phyloP scores from a whole-genome alignment of 2,888 invertebrate species.

The Campoplex capitator region DNA sequence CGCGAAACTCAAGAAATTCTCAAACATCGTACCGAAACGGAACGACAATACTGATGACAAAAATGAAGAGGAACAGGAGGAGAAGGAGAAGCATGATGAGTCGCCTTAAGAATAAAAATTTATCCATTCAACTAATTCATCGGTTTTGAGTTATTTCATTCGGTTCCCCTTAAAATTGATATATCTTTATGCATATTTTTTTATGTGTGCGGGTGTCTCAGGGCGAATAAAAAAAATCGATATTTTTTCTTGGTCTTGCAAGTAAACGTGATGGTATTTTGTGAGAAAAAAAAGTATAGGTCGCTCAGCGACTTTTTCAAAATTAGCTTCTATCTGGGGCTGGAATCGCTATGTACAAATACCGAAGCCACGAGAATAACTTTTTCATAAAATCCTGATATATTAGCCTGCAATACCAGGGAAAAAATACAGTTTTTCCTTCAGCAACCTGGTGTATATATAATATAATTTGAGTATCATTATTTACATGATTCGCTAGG shows the following conservation, averaged over 20 bases:
- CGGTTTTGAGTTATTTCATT: background rate
- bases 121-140: background rate
- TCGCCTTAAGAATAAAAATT: constrained; percentile 20
- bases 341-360: too few species aligned
- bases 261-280: background rate
- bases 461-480: constrained; percentile 56
- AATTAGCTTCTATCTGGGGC: background rate
- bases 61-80: constrained; percentile 64
- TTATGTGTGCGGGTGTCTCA: background rate
- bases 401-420: background rate
- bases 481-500: constrained; percentile 58
- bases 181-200: background rate
- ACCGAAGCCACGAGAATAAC: background rate
- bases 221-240: background rate
- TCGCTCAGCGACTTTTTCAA: background rate
- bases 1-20: constrained; percentile 98
- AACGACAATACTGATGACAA: constrained; percentile 74
- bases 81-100: constrained; percentile 61
- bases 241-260: background rate
- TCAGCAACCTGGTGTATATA: background rate
- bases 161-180: background rate
- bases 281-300: background rate
- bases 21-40: constrained; percentile 89
- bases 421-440: background rate
- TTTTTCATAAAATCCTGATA: background rate